phyloP scores from a whole-genome alignment of 2,797 vertebrate species.

The Hydrocynus forskahlii region DNA sequence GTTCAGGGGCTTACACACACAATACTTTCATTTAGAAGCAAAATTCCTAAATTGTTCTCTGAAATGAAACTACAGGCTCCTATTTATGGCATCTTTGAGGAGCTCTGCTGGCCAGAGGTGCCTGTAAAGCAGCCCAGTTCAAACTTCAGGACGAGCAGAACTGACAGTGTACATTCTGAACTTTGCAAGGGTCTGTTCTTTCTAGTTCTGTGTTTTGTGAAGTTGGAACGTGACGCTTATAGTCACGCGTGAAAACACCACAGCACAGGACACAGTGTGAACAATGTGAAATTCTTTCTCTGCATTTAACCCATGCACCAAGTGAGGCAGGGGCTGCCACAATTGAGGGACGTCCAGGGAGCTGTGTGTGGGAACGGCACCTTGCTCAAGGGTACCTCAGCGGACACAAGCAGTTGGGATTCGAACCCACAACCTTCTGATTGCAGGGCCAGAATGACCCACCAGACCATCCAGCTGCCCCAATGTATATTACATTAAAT shows the following conservation, averaged over 20 bases:
- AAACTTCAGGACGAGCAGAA: background rate
- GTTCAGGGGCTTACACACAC: constrained; percentile 59
- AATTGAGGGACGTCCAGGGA: too few species aligned
- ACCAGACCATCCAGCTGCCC: too few species aligned
- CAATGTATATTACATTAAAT: background rate
- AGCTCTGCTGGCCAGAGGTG: background rate
- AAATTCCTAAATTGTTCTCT: constrained; percentile 35
- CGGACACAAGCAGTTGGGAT: too few species aligned
- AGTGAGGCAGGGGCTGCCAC: too few species aligned
- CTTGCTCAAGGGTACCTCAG: too few species aligned
- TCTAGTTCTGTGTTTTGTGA: background rate
- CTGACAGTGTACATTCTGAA: background rate
- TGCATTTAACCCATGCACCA: too few species aligned
- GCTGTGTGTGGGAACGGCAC: too few species aligned
- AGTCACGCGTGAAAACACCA: too few species aligned
- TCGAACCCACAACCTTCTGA: too few species aligned
- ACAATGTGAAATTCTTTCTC: too few species aligned
- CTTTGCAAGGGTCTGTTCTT: background rate
- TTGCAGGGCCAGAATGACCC: too few species aligned
- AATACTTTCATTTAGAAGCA: constrained; percentile 58
- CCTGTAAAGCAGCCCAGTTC: background rate
- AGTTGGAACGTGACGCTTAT: background rate
- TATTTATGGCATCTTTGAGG: constrained; percentile 29
- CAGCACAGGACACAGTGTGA: too few species aligned
- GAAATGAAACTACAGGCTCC: constrained; percentile 25